These are phyloP conservation scores for Antitype chi DNA, from an alignment of 2,888 invertebrate genomes.

Conservation along the genomic window DNA sequence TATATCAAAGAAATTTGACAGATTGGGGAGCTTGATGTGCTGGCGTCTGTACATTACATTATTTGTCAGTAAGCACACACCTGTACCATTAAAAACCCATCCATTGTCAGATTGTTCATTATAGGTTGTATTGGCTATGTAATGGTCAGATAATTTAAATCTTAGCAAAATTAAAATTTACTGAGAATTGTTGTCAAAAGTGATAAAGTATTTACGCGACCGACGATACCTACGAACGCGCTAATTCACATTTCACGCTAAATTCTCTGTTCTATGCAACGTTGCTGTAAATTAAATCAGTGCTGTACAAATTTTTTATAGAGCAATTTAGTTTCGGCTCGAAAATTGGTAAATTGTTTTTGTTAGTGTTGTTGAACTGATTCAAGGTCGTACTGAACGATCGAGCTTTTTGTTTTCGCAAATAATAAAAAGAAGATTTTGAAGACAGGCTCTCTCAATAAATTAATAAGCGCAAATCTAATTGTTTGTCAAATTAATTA, in stretches of 20 bases:
- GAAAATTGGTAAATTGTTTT: conserved; percentile 43
- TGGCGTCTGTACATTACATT: too few species aligned
- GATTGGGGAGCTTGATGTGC: too few species aligned
- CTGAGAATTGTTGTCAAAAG: not conserved
- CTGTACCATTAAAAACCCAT: not conserved
- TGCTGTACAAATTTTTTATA: conserved; percentile 55
- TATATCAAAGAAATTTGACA: too few species aligned
- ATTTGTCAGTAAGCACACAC: not conserved
- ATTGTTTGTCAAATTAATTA: conserved; percentile 27
- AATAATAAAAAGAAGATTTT: not conserved
- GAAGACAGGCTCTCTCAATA: not conserved
- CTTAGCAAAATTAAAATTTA: not conserved
- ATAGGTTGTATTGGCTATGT: too few species aligned
- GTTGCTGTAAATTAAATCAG: conserved; percentile 59
- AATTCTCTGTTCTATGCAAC: conserved; percentile 58
- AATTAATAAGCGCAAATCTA: conserved; percentile 5
- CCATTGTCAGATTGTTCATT: too few species aligned
- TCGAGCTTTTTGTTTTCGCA: conserved; percentile 1
- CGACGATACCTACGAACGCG: conserved; percentile 31
- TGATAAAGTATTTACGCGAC: not conserved
- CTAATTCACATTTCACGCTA: conserved; percentile 65
- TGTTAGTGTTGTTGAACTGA: conserved; percentile 26
- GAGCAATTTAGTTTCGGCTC: conserved; percentile 52
- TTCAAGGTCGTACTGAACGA: conserved; percentile 38
- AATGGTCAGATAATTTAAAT: not conserved